phyloP scores from a whole-genome alignment of 2,797 vertebrate genomes.

The Heterohyrax brucei region DNA sequence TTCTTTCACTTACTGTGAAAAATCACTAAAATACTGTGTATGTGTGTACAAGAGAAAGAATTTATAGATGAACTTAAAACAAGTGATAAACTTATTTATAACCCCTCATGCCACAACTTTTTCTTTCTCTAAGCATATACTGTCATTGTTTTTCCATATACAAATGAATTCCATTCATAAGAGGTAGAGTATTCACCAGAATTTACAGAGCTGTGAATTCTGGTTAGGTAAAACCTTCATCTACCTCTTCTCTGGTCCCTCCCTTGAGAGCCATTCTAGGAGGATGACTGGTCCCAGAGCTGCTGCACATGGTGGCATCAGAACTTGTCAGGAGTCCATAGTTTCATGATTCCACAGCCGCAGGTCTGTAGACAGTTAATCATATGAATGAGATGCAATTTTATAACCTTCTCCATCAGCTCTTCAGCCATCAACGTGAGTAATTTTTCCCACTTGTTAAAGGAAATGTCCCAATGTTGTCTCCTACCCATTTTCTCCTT shows the following conservation, averaged over 20 bases:
- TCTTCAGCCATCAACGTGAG: no score
- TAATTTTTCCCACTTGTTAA: not conserved
- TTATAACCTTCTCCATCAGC: fast-evolving
- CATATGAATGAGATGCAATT: fast-evolving
- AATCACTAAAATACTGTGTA: not conserved
- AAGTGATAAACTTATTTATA: not conserved
- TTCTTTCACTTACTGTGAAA: not conserved
- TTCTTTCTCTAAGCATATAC: not conserved
- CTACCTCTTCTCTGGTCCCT: not conserved
- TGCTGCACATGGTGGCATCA: fast-evolving
- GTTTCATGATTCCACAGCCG: fast-evolving
- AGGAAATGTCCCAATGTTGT: not conserved
- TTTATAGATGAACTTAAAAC: not conserved
- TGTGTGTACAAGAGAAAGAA: not conserved
- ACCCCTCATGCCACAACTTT: fast-evolving
- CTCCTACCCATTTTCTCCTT: not conserved
- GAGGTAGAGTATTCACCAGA: fast-evolving
- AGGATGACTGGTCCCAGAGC: no score
- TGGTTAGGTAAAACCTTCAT: not conserved
- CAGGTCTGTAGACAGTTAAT: not conserved
- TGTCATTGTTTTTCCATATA: not conserved
- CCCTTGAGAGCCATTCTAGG: no score
- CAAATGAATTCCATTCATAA: no score
- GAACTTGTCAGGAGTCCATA: no score
- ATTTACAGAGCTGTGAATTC: not conserved